Evolutionary conservation across 2,113 vertebrate species (phyloP).

Genomic region (Lutjanus erythropterus): DNA sequence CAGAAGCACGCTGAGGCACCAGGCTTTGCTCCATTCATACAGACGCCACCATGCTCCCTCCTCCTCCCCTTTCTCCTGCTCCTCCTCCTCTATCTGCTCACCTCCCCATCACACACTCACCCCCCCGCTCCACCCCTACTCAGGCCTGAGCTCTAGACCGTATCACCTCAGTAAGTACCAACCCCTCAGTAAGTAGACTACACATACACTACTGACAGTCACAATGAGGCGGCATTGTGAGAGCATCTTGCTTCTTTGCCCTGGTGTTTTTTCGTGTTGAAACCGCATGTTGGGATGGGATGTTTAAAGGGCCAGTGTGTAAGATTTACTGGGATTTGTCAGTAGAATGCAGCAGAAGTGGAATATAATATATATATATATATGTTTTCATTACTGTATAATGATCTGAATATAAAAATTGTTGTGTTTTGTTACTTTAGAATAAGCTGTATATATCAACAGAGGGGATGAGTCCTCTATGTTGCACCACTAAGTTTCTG

Average conservation of each 20-base stretch:
- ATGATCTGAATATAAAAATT: too few species aligned
- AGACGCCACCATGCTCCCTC: constrained; percentile 81
- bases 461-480: too few species aligned
- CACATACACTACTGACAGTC: constrained; percentile 58
- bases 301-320: too few species aligned
- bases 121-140: constrained; percentile 79
- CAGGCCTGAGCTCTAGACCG: constrained; percentile 82
- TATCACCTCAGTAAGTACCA: constrained; percentile 86
- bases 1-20: constrained; percentile 87
- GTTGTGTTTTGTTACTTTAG: too few species aligned
- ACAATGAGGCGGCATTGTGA: constrained; percentile 59
- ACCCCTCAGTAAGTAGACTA: constrained; percentile 82
- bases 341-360: too few species aligned
- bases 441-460: too few species aligned
- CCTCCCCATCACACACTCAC: constrained; percentile 83
- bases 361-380: too few species aligned
- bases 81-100: constrained; percentile 80
- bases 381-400: too few species aligned
- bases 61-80: constrained; percentile 56
- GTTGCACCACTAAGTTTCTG: too few species aligned
- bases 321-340: too few species aligned
- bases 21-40: constrained; percentile 87
- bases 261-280: constrained; percentile 53
- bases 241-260: constrained; percentile 61
- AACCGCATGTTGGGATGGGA: constrained; percentile 44